Conservation (phyloP, 2,113 vertebrate genomes). For the Excalfactoria chinensis region DNA sequence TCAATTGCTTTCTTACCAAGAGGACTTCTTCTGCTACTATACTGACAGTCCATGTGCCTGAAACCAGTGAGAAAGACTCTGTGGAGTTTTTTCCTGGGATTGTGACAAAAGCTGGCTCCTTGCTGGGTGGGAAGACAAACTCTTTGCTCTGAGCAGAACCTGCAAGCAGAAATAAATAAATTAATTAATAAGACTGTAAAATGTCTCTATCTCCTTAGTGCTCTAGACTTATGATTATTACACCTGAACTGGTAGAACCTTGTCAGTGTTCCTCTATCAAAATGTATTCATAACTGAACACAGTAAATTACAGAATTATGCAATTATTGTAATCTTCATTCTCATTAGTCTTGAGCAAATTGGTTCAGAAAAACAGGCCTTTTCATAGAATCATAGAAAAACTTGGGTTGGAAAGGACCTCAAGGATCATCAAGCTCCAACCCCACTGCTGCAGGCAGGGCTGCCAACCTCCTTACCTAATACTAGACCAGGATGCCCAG, state of each 20-base stretch:
- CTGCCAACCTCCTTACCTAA: too few relatives aligned
- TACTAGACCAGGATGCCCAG: too few relatives aligned
- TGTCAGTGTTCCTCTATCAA: not conserved
- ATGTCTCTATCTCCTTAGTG: not conserved
- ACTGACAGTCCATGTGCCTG: conserved; percentile 87
- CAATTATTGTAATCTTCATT: not conserved
- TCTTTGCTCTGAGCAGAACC: conserved; percentile 85
- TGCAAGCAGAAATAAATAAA: conserved; percentile 56
- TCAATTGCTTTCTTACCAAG: conserved; percentile 83
- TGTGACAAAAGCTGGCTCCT: conserved; percentile 87
- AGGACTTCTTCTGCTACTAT: conserved; percentile 88
- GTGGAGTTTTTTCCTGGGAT: conserved; percentile 86
- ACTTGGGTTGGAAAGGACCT: too few relatives aligned
- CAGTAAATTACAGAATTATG: not conserved
- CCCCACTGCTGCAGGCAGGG: too few relatives aligned
- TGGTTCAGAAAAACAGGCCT: not conserved
- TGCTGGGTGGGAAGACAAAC: conserved; percentile 86
- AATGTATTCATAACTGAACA: not conserved
- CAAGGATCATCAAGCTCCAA: too few relatives aligned
- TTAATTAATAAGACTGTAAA: not conserved
- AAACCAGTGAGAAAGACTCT: conserved; percentile 83
- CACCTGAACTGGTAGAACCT: not conserved
- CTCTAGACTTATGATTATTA: not conserved
- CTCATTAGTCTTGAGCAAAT: not conserved
- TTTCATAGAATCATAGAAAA: not conserved